Conservation (phyloP, 2,113 vertebrate genomes). For the Crotophaga sulcirostris region DNA sequence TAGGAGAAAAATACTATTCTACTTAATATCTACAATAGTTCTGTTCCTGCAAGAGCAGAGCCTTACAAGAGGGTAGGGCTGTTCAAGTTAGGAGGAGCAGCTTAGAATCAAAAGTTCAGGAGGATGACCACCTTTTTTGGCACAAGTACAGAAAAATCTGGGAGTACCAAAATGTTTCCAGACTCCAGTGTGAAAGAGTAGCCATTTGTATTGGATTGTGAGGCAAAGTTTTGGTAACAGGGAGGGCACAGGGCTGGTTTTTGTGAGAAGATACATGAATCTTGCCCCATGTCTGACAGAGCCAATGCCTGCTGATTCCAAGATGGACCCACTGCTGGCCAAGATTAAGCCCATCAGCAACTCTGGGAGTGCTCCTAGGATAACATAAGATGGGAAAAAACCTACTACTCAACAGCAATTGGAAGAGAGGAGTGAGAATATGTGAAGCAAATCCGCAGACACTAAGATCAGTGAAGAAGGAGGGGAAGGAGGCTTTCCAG, state of each 20-base stretch:
- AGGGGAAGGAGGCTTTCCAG: background rate
- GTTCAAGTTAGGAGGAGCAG: background rate
- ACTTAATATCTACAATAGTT: background rate
- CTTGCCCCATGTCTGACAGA: background rate
- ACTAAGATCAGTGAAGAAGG: background rate
- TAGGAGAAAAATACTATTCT: background rate
- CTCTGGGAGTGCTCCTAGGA: accelerated
- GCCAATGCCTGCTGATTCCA: background rate
- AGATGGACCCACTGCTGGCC: accelerated
- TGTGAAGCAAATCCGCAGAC: background rate
- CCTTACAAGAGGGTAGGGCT: background rate
- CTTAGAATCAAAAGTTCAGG: background rate
- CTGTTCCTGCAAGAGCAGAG: background rate
- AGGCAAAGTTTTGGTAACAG: background rate
- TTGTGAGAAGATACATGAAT: background rate
- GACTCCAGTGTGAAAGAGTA: background rate
- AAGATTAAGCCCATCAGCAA: accelerated
- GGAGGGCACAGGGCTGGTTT: background rate
- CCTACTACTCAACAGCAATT: accelerated
- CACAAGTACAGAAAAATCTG: background rate
- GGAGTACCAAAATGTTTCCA: background rate
- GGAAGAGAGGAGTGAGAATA: background rate
- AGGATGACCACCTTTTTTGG: background rate
- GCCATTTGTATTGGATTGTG: background rate
- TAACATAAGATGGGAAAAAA: background rate